These are phyloP conservation scores for Drosophila prolongata DNA, from an alignment of 2,888 invertebrate species.

Conservation along the genomic window DNA sequence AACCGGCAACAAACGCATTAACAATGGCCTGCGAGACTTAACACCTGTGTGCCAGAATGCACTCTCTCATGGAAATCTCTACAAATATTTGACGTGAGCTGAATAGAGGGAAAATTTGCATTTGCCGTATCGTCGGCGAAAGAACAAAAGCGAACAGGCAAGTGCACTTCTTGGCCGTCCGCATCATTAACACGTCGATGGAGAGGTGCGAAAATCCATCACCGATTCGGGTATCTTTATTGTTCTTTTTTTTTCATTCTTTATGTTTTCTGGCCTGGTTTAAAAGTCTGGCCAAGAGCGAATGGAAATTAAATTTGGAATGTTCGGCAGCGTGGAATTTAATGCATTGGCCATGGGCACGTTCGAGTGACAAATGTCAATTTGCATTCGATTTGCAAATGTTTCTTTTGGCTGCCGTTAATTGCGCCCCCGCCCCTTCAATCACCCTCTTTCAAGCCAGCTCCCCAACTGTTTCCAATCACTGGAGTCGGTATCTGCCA, in stretches of 20 bases:
- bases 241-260: not conserved
- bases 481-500: constrained; percentile 47
- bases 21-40: constrained; percentile 66
- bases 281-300: constrained; percentile 51
- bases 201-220: constrained; percentile 74
- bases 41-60: constrained; percentile 78
- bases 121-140: constrained; percentile 64
- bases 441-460: not conserved
- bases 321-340: constrained; percentile 43
- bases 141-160: constrained; percentile 74
- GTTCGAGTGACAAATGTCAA: constrained; percentile 75
- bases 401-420: constrained; percentile 45
- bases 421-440: constrained; percentile 25
- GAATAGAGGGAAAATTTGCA: constrained; percentile 75
- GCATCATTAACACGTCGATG: constrained; percentile 71
- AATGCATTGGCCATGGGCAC: constrained; percentile 56
- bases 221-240: constrained; percentile 30
- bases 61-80: constrained; percentile 65
- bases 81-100: constrained; percentile 75
- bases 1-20: constrained; percentile 15
- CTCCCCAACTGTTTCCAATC: constrained; percentile 53
- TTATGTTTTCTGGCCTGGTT: constrained; percentile 32
- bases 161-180: constrained; percentile 31
- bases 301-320: constrained; percentile 53
- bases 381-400: constrained; percentile 72